Base-by-base conservation (phyloP, 2,888 invertebrate genomes). In the Lepidocyrtoides sp. region DNA sequence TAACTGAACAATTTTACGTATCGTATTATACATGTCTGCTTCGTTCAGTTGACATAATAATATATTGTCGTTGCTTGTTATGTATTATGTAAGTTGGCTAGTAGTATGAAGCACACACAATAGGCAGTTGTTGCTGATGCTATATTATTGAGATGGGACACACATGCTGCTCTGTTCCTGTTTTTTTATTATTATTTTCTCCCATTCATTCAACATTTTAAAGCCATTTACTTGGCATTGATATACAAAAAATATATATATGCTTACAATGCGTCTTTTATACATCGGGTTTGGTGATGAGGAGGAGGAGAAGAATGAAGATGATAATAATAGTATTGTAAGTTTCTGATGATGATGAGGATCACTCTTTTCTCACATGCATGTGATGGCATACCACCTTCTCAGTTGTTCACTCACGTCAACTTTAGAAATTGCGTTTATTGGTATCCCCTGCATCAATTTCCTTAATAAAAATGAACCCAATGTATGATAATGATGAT, bases 141-240 rank as follows among this genome's bases (percentile, higher is more conserved):
- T 69, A 69, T 77, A 77, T 77, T 77, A 51, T 26, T 77, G 81
- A 32, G 54, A 72, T 85, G 85, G 72, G 85, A 66, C 60, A 60
- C 85, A 85, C 85, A 85, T 85, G 85, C 85, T 57, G 84, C 84
- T 84, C 84, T 44, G 83, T 66, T 83, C 83, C 54, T 57, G 29
- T 60, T 81, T 81, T 60, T 36, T 4, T 2, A 10, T 63, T 29
- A 26, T 29, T 32, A 14, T 57, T 57, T 60, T 57, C 29, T 81
- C 12, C 81, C 20, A 36, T 36, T 36, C 36, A 36, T 36, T 5
- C 8, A 36, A 36, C 36, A 3, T 12, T 63, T 63, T 63, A 12
- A n/a, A n/a, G n/a, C n/a, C n/a, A n/a, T n/a, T n/a, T n/a, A n/a
- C n/a, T n/a, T n/a, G n/a, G n/a, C n/a, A n/a, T n/a, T n/a, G n/a